Conservation (phyloP, 1,140 invertebrate species). For the Temnothorax nylanderi region DNA sequence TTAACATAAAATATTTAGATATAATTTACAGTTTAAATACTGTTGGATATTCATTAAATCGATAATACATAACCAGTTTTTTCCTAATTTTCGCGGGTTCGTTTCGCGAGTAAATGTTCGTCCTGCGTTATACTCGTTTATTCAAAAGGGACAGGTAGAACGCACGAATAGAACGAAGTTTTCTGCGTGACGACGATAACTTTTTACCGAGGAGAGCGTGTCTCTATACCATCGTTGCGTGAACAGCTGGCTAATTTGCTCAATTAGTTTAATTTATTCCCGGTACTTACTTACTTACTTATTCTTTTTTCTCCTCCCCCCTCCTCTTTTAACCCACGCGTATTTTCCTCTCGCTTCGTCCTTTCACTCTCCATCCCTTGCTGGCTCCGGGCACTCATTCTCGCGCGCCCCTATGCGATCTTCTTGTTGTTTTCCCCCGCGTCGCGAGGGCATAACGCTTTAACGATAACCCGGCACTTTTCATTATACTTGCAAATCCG, state of each 20-base stretch:
- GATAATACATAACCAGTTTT: background rate
- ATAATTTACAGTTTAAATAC: background rate
- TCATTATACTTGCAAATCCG: constrained; percentile 74
- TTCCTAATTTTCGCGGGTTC: background rate
- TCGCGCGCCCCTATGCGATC: constrained; percentile 34
- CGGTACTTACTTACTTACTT: constrained; percentile 78
- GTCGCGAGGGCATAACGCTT: constrained; percentile 2
- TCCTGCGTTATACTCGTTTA: background rate
- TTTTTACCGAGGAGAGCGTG: constrained; percentile 31
- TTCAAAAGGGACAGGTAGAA: background rate
- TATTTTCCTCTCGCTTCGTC: constrained; percentile 46
- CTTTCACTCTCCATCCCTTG: constrained; percentile 44
- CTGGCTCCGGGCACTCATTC: constrained; percentile 18
- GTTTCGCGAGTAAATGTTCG: background rate
- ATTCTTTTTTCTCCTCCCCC: constrained; percentile 49
- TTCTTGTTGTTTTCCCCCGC: constrained; percentile 40
- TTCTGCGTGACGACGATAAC: constrained; percentile 57
- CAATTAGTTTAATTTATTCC: constrained; percentile 84
- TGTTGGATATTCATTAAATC: background rate
- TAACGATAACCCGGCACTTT: constrained; percentile 51
- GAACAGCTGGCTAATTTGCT: constrained; percentile 82
- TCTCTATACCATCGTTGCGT: constrained; percentile 69
- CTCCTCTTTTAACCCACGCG: constrained; percentile 27
- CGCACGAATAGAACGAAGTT: constrained; percentile 7
- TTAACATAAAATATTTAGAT: background rate